Evolutionary conservation across 2,888 invertebrate species (phyloP).

Genomic region (Mythimna loreyi): DNA sequence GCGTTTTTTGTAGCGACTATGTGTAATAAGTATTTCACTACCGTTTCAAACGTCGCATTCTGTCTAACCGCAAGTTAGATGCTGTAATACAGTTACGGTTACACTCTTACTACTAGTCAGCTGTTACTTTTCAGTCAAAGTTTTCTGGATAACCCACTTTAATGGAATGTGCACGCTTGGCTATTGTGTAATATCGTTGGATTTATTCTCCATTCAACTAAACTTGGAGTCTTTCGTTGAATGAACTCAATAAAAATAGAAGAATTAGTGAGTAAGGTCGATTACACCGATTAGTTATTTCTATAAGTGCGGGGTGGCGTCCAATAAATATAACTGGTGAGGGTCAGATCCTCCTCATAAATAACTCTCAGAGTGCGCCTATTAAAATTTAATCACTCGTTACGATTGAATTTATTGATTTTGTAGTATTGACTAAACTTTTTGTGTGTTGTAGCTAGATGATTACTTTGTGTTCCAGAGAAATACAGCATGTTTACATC

Average conservation of each 20-base stretch:
- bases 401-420: conserved; percentile 83
- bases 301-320: conserved; percentile 62
- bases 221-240: conserved; percentile 39
- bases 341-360: conserved; percentile 78
- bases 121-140: conserved; percentile 31
- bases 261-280: conserved; percentile 42
- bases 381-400: conserved; percentile 84
- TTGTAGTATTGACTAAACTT: conserved; percentile 28
- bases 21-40: conserved; percentile 84
- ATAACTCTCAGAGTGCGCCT: conserved; percentile 76
- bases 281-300: conserved; percentile 52
- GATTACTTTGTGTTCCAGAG: not conserved
- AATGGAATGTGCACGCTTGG: conserved; percentile 18
- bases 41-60: conserved; percentile 83
- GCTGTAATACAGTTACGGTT: conserved; percentile 77
- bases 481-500: not conserved
- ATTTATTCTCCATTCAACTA: conserved; percentile 44
- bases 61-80: conserved; percentile 75
- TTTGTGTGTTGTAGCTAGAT: conserved; percentile 4
- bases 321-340: conserved; percentile 78
- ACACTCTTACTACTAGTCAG: conserved; percentile 56
- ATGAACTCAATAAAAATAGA: conserved; percentile 56
- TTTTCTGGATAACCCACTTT: conserved; percentile 35
- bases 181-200: conserved; percentile 12
- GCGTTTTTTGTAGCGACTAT: conserved; percentile 75